These are phyloP conservation scores for Eira barbara DNA, from an alignment of 2,113 vertebrate species.

Conservation along the genomic window DNA sequence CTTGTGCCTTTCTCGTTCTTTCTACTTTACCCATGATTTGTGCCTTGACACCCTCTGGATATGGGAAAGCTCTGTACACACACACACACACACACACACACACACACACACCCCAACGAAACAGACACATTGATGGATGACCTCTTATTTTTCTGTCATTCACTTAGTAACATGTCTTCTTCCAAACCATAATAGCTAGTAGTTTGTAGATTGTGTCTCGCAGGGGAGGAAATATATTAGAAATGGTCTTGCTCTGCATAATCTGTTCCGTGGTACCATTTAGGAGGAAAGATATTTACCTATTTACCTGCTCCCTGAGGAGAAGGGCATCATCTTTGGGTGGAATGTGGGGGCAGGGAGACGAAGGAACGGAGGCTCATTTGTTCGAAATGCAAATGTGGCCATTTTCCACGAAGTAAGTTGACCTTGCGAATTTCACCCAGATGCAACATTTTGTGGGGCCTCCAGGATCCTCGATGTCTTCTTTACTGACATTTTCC, in stretches of 20 bases:
- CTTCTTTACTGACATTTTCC: neutral
- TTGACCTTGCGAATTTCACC: neutral
- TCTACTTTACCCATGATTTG: conserved; percentile 53
- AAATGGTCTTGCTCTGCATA: conserved; percentile 32
- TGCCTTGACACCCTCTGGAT: conserved; percentile 13
- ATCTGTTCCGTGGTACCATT: neutral
- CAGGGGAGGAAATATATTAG: conserved; percentile 46
- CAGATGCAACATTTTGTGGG: neutral
- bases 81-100: neutral
- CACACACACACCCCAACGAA: neutral
- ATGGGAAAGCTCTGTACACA: neutral
- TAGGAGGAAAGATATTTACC: neutral
- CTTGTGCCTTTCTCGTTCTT: conserved; percentile 29
- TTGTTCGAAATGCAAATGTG: neutral
- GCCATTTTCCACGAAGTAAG: neutral
- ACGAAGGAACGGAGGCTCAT: neutral
- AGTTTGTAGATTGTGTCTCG: conserved; percentile 62
- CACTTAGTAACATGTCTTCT: conserved; percentile 62
- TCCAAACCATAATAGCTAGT: conserved; percentile 59
- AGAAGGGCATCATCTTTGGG: neutral
- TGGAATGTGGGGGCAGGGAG: neutral
- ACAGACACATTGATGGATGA: conserved; percentile 66
- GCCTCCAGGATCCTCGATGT: neutral
- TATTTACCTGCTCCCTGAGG: neutral
- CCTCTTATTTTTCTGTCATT: conserved; percentile 70